Percentiles rank a stretch among this genome's conserved stretches.
Conservation (phyloP, 2,797 vertebrate genomes). For the Pipistrellus nathusii region DNA sequence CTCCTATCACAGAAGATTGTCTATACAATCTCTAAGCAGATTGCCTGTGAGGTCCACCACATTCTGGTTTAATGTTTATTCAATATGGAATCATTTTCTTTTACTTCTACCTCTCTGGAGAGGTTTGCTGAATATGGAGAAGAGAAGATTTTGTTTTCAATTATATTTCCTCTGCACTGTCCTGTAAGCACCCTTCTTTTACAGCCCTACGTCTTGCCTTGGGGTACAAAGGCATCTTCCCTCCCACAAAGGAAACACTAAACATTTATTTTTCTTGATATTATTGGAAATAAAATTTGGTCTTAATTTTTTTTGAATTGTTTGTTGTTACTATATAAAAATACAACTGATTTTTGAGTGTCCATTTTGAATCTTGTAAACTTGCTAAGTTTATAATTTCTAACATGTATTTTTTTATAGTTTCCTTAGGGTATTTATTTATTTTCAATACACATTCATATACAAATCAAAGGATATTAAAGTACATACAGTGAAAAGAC, state of each 20-base stretch:
- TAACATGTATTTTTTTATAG: background rate
- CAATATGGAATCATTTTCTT: background rate
- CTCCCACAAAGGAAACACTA: background rate
- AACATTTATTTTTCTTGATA: background rate
- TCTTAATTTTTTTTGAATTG: background rate
- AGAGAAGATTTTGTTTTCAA: background rate
- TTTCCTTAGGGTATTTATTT: background rate
- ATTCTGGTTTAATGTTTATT: constrained; percentile 9
- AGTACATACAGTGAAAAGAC: background rate
- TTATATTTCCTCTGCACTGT: background rate
- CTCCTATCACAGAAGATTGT: background rate
- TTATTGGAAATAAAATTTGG: background rate
- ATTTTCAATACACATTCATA: background rate
- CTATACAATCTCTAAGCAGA: background rate
- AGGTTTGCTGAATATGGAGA: background rate
- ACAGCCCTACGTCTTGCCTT: background rate
- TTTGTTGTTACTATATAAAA: background rate
- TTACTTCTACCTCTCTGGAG: background rate
- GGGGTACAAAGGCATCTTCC: background rate
- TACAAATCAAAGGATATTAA: background rate
- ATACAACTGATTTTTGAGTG: background rate
- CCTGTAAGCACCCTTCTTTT: background rate
- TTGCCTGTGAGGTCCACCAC: background rate
- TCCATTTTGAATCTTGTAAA: background rate
- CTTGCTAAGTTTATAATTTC: background rate